Base-by-base conservation (phyloP, 2,888 invertebrate species). In the Tholera decimalis region DNA sequence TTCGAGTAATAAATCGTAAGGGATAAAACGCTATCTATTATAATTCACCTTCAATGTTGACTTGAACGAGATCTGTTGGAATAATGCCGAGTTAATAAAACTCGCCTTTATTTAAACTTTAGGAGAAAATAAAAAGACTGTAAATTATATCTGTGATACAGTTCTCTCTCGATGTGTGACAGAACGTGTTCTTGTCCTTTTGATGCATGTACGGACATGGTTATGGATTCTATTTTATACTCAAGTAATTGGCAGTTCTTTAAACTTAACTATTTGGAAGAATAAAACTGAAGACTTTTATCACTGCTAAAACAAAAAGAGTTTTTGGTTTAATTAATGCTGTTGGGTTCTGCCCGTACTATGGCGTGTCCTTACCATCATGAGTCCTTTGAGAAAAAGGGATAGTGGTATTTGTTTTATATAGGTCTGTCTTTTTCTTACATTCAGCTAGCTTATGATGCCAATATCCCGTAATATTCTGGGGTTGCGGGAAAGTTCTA, bases 11-110 rank as follows among this genome's bases (percentile, higher is more conserved):
- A 83, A 79, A 72, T 73, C 66, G 55, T 70, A 50, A 39, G 43
- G 67, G 61, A 72, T 72, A 78, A 71, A 81, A 67, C 55, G 56
- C 55, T 47, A 70, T 70, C 64, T 73, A 73, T 82, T 70, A 71
- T 81, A 72, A 75, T 68, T 70, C 55, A 57, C 70, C 51, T 64
- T 66, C 70, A 73, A 66, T 67, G 39, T 50, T 68, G 58, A 62
- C 43, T 66, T 69, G 50, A 51, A 46, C 64, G 44, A 28, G 72
- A 49, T 67, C 55, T 50, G 51, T 51, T 22, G 41, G 68, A 74
- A 74, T 78, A 78, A 73, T 20, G 41, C 39, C 39, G 26, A 13
- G 60, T 58, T 68, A 79, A 74, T 81, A 74, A 80, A 65, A 51
- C 53, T 62, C 30, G 53, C 43, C 55, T 64, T 70, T 79, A 65